phyloP scores from a whole-genome alignment of 2,113 vertebrate genomes.

The Toxotes chatareus region DNA sequence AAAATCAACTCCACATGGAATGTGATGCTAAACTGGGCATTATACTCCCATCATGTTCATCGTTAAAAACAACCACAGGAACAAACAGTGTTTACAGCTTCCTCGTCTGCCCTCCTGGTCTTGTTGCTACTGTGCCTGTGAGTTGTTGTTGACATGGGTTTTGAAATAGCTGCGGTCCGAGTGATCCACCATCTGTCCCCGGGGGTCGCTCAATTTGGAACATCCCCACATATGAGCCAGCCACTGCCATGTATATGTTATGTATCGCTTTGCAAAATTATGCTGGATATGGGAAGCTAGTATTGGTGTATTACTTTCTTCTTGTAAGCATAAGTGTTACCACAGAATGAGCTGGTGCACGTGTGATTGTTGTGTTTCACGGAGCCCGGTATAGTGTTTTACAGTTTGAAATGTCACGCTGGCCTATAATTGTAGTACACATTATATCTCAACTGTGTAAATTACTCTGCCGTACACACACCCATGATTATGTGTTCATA shows the following conservation, averaged over 20 bases:
- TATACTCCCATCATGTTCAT: conserved; percentile 17
- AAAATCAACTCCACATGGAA: background rate
- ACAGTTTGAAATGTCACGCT: background rate
- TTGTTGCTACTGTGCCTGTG: conserved; percentile 41
- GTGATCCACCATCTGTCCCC: conserved; percentile 73
- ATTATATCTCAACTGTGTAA: background rate
- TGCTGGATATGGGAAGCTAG: conserved; percentile 2
- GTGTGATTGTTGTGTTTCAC: conserved; percentile 28
- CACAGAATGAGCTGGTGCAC: conserved; percentile 15
- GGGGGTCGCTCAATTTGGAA: conserved; percentile 66
- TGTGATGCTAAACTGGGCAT: conserved; percentile 4
- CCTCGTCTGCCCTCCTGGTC: conserved; percentile 19
- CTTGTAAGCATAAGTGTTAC: conserved; percentile 1
- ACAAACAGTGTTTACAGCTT: conserved; percentile 65
- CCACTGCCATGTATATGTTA: conserved; percentile 31
- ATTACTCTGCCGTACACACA: background rate
- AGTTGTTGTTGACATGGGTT: conserved; percentile 74
- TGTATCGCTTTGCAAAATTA: conserved; percentile 55
- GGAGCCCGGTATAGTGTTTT: conserved; percentile 10
- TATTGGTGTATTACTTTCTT: conserved; percentile 26
- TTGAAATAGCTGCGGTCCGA: conserved; percentile 73
- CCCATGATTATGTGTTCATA: conserved; percentile 1
- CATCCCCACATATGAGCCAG: conserved; percentile 49
- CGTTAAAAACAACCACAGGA: conserved; percentile 44
- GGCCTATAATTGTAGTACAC: conserved; percentile 3